These are phyloP conservation scores for Sturnira hondurensis DNA, from an alignment of 2,113 vertebrate genomes.

Conservation along the genomic window DNA sequence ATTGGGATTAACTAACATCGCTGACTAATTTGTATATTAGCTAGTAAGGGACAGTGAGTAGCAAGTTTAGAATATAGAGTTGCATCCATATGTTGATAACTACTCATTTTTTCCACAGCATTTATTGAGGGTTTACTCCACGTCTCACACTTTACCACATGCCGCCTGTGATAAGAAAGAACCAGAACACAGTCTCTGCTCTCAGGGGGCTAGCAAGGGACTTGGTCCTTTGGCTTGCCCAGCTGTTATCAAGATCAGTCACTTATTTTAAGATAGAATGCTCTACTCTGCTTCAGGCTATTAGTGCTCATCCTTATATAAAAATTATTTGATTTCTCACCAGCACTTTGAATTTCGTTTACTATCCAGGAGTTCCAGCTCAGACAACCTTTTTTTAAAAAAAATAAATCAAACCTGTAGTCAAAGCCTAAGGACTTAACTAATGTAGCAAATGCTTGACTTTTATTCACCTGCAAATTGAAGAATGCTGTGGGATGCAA, in stretches of 20 bases:
- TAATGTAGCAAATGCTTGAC: not conserved
- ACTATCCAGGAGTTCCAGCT: not conserved
- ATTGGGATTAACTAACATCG: not conserved
- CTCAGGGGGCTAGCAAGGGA: not conserved
- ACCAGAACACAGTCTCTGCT: not conserved
- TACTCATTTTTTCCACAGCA: not conserved
- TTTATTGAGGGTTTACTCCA: not conserved
- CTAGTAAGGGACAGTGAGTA: not conserved
- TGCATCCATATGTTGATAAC: not conserved
- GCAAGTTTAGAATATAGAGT: not conserved
- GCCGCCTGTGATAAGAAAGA: not conserved
- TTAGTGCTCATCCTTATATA: not conserved
- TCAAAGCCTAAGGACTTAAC: not conserved
- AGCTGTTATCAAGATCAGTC: conserved; percentile 23
- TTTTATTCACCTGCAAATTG: not conserved
- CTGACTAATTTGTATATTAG: not conserved
- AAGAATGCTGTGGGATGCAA: not conserved
- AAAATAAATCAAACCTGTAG: not conserved
- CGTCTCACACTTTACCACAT: not conserved
- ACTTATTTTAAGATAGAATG: conserved; percentile 37
- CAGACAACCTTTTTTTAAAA: not conserved
- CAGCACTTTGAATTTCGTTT: conserved; percentile 30
- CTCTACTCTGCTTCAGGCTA: conserved; percentile 26
- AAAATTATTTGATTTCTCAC: conserved; percentile 44
- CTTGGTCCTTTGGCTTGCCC: conserved; percentile 24